Conservation (phyloP, 64 coral and sea anemone genomes). For the Montipora sp. region DNA sequence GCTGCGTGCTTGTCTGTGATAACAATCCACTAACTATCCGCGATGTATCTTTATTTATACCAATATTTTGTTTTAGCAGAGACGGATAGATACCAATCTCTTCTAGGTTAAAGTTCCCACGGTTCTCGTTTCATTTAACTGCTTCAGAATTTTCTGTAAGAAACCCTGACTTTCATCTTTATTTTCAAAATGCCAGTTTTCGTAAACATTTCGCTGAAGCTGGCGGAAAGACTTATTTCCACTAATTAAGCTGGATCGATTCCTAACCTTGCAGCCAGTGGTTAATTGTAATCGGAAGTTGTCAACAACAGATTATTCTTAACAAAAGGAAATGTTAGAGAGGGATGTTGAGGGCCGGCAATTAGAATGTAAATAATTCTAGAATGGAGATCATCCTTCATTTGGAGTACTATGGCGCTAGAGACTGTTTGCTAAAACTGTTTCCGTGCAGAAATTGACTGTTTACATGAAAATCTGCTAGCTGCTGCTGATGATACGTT, state of each 20-base stretch:
- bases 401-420: neutral
- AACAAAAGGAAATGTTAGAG: neutral
- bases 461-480: neutral
- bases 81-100: neutral
- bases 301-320: constrained; percentile 13
- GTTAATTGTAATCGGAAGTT: constrained; percentile 30
- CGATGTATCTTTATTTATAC: constrained; percentile 6
- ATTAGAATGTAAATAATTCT: neutral
- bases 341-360: neutral
- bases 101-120: neutral
- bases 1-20: neutral
- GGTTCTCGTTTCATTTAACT: neutral
- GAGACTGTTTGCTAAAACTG: neutral
- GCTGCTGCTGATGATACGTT: neutral
- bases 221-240: too few relatives aligned
- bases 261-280: neutral
- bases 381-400: neutral
- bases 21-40: neutral
- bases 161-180: neutral
- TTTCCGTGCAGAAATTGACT: neutral
- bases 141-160: neutral
- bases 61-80: neutral
- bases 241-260: too few relatives aligned
- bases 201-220: neutral
- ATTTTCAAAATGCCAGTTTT: neutral